A percentile compares a stretch with the other conserved stretches of the same genome.
phyloP scores from a whole-genome alignment of 2,113 vertebrate species.

The Rattus rattus region DNA sequence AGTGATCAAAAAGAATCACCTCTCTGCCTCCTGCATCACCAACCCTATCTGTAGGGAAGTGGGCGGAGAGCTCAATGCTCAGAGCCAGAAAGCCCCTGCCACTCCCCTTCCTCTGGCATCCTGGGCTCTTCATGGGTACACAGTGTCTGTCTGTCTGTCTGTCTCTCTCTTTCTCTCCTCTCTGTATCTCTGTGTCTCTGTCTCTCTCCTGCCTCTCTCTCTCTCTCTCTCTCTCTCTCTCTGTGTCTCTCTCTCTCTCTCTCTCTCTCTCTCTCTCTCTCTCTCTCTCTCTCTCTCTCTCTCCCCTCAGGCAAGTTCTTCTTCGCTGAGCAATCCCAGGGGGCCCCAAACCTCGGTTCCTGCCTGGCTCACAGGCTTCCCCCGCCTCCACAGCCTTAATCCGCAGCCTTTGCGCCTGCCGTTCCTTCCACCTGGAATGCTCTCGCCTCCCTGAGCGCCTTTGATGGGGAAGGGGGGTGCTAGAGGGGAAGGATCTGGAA shows the following conservation, averaged over 20 bases:
- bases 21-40: not conserved
- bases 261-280: not conserved
- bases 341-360: slow-evolving; percentile 77
- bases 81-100: slow-evolving; percentile 28
- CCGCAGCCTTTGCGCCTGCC: slow-evolving; percentile 75
- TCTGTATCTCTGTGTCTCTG: not conserved
- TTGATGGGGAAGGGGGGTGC: slow-evolving; percentile 74
- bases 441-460: slow-evolving; percentile 73
- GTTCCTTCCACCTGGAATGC: slow-evolving; percentile 83
- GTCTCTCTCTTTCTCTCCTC: not conserved
- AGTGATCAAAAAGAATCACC: slow-evolving; percentile 10
- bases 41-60: not conserved
- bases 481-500: slow-evolving; percentile 74
- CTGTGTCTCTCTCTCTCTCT: not conserved
- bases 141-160: not conserved
- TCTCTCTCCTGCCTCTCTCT: not conserved
- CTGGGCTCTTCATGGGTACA: not conserved
- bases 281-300: not conserved
- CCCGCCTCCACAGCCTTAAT: slow-evolving; percentile 81
- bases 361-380: slow-evolving; percentile 77
- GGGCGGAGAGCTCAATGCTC: not conserved
- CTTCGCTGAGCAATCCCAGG: slow-evolving; percentile 81
- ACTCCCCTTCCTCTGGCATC: not conserved
- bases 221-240: not conserved
- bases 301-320: slow-evolving; percentile 75